phyloP scores from a whole-genome alignment of 2,888 invertebrate genomes.

The Tinea pellionella region DNA sequence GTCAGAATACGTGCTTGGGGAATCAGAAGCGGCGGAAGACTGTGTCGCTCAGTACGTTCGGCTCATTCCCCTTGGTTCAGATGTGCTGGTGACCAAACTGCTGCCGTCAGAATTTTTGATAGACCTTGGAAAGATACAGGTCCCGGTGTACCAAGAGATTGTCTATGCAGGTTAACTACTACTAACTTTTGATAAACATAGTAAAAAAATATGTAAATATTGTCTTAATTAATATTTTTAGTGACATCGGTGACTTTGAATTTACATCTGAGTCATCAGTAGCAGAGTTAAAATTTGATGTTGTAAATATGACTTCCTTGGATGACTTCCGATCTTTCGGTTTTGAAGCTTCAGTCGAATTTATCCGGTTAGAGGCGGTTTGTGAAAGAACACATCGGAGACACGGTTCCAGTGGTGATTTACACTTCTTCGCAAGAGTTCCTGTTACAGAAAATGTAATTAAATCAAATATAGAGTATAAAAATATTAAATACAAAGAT shows the following conservation, averaged over 20 bases:
- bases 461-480: neutral
- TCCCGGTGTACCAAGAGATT: slow-evolving; percentile 80
- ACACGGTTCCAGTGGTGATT: slow-evolving; percentile 81
- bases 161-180: slow-evolving; percentile 75
- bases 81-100: slow-evolving; percentile 77
- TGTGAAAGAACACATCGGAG: slow-evolving; percentile 78
- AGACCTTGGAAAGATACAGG: slow-evolving; percentile 73
- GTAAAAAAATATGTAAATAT: neutral
- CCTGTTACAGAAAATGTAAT: slow-evolving; percentile 64
- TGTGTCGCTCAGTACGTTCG: slow-evolving; percentile 70
- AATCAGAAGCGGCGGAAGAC: slow-evolving; percentile 72
- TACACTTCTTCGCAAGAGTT: slow-evolving; percentile 69
- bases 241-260: slow-evolving; percentile 70
- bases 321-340: slow-evolving; percentile 88
- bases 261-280: slow-evolving; percentile 81
- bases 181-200: neutral
- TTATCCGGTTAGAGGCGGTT: slow-evolving; percentile 75
- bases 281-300: slow-evolving; percentile 84
- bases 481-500: neutral
- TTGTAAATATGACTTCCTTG: slow-evolving; percentile 84
- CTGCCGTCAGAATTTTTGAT: slow-evolving; percentile 79
- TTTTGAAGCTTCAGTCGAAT: slow-evolving; percentile 88
- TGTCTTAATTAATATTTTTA: slow-evolving; percentile 18
- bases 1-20: slow-evolving; percentile 81
- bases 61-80: slow-evolving; percentile 77